phyloP scores from a whole-genome alignment of 1,140 invertebrate species.

The Hetaerina americana region DNA sequence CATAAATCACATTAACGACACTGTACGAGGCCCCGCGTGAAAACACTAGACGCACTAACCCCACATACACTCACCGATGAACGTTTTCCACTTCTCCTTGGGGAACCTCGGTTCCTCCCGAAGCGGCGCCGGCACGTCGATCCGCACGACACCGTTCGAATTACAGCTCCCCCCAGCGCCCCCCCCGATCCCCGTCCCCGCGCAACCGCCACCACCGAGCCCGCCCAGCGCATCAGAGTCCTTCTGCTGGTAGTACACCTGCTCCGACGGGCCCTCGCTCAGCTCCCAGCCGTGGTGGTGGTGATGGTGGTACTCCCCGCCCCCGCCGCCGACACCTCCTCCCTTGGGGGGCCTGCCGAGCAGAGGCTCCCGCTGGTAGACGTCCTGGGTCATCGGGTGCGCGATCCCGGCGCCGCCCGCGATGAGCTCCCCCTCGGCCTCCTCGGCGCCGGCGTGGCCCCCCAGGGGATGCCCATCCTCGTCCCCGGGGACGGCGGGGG shows the following conservation, averaged over 20 bases:
- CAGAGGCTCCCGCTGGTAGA: not conserved
- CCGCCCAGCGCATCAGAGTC: not conserved
- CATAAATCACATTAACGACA: too few relatives aligned
- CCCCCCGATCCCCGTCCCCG: not conserved
- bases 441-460: slow-evolving; percentile 16
- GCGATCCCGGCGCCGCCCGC: slow-evolving; percentile 27
- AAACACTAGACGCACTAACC: too few relatives aligned
- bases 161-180: slow-evolving; percentile 18
- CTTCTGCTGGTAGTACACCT: not conserved
- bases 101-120: slow-evolving; percentile 49
- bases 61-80: slow-evolving; percentile 37
- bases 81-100: slow-evolving; percentile 57
- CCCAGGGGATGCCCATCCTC: too few relatives aligned
- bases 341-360: not conserved
- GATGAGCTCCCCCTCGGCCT: slow-evolving; percentile 21
- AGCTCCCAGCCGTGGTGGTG: not conserved
- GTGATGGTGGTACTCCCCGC: not conserved
- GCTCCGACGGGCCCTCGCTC: not conserved
- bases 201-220: not conserved
- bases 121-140: slow-evolving; percentile 39
- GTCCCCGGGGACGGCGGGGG: not conserved
- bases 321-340: too few relatives aligned
- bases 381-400: slow-evolving; percentile 21
- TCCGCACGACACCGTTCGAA: slow-evolving; percentile 30
- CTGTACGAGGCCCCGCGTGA: too few relatives aligned